phyloP scores from a whole-genome alignment of 2,113 vertebrate genomes.

The Spermophilus dauricus region DNA sequence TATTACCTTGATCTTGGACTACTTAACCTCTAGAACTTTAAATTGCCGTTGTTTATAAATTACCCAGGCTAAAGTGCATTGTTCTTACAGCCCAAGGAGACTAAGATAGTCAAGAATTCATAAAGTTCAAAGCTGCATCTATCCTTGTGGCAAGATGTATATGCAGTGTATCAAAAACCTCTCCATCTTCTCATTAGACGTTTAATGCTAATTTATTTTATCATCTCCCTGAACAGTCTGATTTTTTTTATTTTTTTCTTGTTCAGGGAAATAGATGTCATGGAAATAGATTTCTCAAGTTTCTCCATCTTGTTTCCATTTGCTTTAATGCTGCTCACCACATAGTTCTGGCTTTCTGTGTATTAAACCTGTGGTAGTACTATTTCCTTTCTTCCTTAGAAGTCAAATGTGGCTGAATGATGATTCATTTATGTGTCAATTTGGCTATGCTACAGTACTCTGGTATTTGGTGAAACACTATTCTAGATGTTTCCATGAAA shows the following conservation, averaged over 20 bases:
- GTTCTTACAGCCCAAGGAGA: neutral
- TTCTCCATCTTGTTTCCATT: neutral
- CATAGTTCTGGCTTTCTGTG: neutral
- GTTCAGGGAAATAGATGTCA: neutral
- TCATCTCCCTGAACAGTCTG: neutral
- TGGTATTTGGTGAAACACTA: neutral
- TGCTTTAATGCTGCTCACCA: neutral
- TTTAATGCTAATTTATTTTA: slow-evolving; percentile 28
- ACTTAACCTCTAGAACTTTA: neutral
- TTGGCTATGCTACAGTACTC: neutral
- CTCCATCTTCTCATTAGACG: neutral
- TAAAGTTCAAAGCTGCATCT: neutral
- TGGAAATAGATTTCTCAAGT: neutral
- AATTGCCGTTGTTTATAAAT: neutral
- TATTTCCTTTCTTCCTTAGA: slow-evolving; percentile 1
- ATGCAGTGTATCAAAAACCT: neutral
- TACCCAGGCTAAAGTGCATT: neutral
- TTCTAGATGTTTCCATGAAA: neutral
- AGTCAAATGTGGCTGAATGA: neutral
- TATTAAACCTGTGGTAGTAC: neutral
- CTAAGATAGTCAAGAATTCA: neutral
- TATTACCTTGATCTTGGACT: neutral
- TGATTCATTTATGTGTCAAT: neutral
- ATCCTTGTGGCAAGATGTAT: neutral
- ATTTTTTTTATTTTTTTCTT: neutral